Percentiles rank a stretch among this genome's conserved stretches.
Conservation (phyloP, 2,113 vertebrate genomes). For the Globicephala melas region DNA sequence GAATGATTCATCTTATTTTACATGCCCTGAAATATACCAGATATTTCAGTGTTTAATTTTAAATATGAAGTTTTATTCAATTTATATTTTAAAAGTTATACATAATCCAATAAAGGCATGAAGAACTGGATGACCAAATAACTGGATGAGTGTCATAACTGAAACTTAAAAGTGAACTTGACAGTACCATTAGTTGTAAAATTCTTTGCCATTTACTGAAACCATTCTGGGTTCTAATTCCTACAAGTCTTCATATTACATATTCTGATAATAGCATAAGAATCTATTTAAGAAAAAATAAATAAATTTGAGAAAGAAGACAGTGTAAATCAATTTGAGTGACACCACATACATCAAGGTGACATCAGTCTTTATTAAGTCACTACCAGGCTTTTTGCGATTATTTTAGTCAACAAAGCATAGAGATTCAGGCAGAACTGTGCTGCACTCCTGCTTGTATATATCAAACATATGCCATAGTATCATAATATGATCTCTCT, state of each 20-base stretch:
- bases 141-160: not conserved
- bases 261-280: not conserved
- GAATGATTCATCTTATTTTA: not conserved
- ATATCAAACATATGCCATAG: not conserved
- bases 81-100: not conserved
- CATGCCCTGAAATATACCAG: not conserved
- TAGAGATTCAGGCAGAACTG: not conserved
- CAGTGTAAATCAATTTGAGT: not conserved
- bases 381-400: not conserved
- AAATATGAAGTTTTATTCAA: not conserved
- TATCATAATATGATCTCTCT: not conserved
- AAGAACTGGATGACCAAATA: not conserved
- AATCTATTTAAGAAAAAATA: not conserved
- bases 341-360: not conserved
- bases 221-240: not conserved
- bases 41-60: not conserved
- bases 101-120: not conserved
- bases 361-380: not conserved
- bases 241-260: not conserved
- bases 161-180: conserved; percentile 1
- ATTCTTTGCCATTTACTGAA: not conserved
- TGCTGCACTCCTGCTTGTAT: not conserved
- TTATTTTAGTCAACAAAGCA: not conserved
- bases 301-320: not conserved
- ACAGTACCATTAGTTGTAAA: not conserved